These are phyloP conservation scores for Leptestheria dahalacensis DNA, from an alignment of 1,140 invertebrate genomes.

Conservation along the genomic window DNA sequence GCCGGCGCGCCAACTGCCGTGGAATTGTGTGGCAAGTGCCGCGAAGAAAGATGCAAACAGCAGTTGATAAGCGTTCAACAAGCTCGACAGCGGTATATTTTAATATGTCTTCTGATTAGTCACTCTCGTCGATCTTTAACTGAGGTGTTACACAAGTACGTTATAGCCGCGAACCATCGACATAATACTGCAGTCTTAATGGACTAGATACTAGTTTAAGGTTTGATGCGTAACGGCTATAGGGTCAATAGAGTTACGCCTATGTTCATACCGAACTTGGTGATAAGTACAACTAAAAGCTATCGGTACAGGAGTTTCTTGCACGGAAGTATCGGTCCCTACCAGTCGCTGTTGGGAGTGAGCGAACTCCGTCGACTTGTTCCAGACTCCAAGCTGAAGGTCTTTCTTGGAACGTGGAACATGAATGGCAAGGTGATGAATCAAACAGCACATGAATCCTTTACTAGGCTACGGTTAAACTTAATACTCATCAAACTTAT, in stretches of 20 bases:
- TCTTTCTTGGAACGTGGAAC: conserved; percentile 91
- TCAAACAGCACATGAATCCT: neutral
- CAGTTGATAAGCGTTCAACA: neutral
- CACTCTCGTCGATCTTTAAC: no score
- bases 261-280: neutral
- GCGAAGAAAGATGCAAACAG: neutral
- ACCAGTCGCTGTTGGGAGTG: conserved; percentile 54
- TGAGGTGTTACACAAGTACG: no score
- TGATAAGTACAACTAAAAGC: neutral
- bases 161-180: no score
- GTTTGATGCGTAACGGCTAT: neutral
- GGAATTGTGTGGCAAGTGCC: neutral
- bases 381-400: conserved; percentile 62
- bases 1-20: neutral
- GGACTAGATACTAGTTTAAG: neutral
- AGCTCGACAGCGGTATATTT: neutral
- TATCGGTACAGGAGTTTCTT: conserved; percentile 47
- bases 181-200: neutral
- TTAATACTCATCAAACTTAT: no score
- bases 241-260: neutral
- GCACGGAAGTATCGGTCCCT: conserved; percentile 56
- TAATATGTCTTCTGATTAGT: neutral
- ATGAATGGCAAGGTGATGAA: conserved; percentile 77
- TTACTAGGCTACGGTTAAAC: neutral
- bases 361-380: conserved; percentile 71